Base-by-base conservation (phyloP, 2,797 vertebrate species). In the Botia kubotai region DNA sequence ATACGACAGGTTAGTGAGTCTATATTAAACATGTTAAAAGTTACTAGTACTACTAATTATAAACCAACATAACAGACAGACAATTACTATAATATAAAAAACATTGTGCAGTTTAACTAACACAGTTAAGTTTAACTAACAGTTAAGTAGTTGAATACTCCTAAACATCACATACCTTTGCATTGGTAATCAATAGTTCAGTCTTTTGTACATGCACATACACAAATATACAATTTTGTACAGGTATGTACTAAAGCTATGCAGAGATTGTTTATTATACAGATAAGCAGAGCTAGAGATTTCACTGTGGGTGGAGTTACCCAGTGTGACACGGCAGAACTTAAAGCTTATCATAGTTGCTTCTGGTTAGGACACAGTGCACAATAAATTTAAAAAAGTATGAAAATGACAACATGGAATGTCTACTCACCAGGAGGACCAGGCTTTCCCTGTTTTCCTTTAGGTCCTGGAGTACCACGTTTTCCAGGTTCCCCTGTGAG, bases 371-470 rank as follows among this genome's bases (percentile, higher is more conserved):
- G 17, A 16, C 13, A 69, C 14, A 26, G 29, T 39, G 7, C 6
- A 16, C 16, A 48, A n/a, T 33, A 69, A 46, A 73, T 11, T 2
- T 0, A 26, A 26, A 26, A 26, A 26, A 77, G 55, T 26, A 26
- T 26, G 29, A 60, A 60, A 23, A 1, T 2, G 26, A 2, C 0
- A 78, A 39, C 55, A 57, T 43, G 21, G 10, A n/a, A 17, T 58
- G 7, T 39, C 12, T 12, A 73, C 82, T 29, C 77, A 89, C 88
- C 88, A 36, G 76, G 72, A 21, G 0, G 0, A 3, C 88, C 87
- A 36, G 82, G 62, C 12, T 0, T 2, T 2, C 88, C 88, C 58
- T 14, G 19, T 19, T 7, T 1, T 0, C 88, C 88, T 90, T 93
- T 84, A 7, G 21, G 71, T 83, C 93, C 29, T 0, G 65, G 10